Evolutionary conservation across 2,113 vertebrate genomes (phyloP).

Genomic region (Cyanoderma ruficeps): DNA sequence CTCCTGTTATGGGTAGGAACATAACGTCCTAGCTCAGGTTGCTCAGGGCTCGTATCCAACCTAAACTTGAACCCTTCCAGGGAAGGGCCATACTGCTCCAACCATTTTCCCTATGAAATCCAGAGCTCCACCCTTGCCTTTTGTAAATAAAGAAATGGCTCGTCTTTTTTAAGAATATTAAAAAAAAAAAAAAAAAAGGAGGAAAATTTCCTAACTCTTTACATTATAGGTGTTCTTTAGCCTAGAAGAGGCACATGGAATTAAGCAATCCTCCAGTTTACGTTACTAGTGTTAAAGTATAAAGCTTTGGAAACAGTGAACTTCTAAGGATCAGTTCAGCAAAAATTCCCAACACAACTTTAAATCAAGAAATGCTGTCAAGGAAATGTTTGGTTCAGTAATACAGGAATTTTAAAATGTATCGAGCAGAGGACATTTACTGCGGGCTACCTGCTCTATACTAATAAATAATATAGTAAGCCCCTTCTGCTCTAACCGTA

Average conservation of each 20-base stretch:
- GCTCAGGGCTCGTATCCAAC: neutral
- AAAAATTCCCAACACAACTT: neutral
- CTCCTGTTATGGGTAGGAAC: neutral
- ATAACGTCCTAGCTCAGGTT: too few species aligned
- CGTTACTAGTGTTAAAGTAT: rapidly evolving
- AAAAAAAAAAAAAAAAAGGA: neutral
- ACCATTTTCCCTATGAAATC: neutral
- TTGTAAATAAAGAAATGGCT: neutral
- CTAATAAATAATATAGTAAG: neutral
- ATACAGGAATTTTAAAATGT: neutral
- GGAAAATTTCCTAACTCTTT: neutral
- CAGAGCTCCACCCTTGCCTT: neutral
- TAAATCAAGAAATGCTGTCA: neutral
- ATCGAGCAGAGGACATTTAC: neutral
- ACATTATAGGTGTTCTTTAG: neutral
- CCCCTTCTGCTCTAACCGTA: neutral
- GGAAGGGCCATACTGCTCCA: rapidly evolving
- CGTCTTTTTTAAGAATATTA: neutral
- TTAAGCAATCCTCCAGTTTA: neutral
- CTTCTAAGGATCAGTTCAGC: neutral
- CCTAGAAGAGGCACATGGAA: neutral
- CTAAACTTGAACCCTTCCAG: neutral
- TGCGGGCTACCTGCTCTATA: neutral
- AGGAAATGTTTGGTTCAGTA: neutral
- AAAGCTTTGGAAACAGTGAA: neutral